These are phyloP conservation scores for Mastomys natalensis DNA, from an alignment of 2,113 vertebrate genomes.

Conservation along the genomic window DNA sequence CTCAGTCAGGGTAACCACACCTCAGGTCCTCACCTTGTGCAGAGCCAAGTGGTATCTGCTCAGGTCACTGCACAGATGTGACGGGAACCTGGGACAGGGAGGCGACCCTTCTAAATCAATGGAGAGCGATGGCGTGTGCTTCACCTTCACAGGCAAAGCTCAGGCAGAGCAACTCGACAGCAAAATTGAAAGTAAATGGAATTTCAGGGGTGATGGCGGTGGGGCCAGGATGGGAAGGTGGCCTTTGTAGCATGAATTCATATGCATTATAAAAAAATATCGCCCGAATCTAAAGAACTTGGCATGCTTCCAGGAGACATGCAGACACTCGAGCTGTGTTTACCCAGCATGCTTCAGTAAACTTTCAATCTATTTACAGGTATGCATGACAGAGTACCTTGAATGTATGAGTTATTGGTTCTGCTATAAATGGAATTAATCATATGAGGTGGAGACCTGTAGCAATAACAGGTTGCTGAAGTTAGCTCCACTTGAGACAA, in stretches of 20 bases:
- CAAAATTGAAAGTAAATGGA: slow-evolving; percentile 59
- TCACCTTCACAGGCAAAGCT: slow-evolving; percentile 18
- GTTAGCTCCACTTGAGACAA: not conserved
- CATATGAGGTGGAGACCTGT: not conserved
- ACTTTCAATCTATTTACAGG: slow-evolving; percentile 77
- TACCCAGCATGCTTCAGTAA: slow-evolving; percentile 70
- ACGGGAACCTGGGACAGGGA: fast-evolving
- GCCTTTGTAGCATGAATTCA: slow-evolving; percentile 55
- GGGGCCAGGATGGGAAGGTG: not conserved
- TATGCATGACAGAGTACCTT: slow-evolving; percentile 65
- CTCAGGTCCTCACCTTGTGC: not conserved
- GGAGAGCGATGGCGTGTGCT: fast-evolving
- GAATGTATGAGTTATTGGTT: slow-evolving; percentile 68
- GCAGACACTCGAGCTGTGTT: not conserved
- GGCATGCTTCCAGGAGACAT: slow-evolving; percentile 45
- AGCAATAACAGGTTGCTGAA: not conserved
- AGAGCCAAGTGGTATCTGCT: not conserved
- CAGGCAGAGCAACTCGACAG: not conserved
- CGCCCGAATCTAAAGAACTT: not conserved
- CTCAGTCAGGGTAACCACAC: not conserved
- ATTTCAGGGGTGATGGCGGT: slow-evolving; percentile 38
- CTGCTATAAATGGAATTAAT: slow-evolving; percentile 75
- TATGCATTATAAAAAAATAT: slow-evolving; percentile 31
- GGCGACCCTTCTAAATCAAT: slow-evolving; percentile 41
- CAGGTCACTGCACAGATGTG: not conserved